Conservation (phyloP, 2,888 invertebrate genomes). For the Reticulitermes lucifugus region DNA sequence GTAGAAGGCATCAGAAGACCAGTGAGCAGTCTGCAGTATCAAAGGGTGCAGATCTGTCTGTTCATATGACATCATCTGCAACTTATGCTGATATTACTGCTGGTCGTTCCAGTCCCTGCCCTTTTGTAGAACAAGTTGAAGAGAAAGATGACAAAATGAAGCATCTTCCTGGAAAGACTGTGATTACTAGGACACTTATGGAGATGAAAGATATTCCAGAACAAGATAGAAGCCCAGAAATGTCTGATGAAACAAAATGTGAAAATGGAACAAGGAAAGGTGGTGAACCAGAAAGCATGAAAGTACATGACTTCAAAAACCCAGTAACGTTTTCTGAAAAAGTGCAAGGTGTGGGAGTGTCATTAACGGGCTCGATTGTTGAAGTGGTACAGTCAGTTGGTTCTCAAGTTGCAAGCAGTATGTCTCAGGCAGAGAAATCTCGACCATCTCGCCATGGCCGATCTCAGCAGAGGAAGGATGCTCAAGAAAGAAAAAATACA, state of each 20-base stretch:
- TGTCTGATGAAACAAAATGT: slow-evolving; percentile 6
- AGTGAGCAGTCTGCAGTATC: slow-evolving; percentile 64
- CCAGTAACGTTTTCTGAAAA: slow-evolving; percentile 3
- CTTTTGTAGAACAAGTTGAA: slow-evolving; percentile 40
- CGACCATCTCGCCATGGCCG: slow-evolving; percentile 66
- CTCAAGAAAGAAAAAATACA: slow-evolving; percentile 48
- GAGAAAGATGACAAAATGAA: slow-evolving; percentile 35
- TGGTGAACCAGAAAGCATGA: neutral
- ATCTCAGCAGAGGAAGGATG: slow-evolving; percentile 64
- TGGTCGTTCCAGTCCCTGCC: slow-evolving; percentile 63
- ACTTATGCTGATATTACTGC: slow-evolving; percentile 79
- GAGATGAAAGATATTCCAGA: slow-evolving; percentile 15
- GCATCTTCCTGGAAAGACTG: slow-evolving; percentile 32
- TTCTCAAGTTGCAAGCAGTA: slow-evolving; percentile 60
- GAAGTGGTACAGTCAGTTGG: neutral
- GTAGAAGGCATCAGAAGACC: slow-evolving; percentile 45
- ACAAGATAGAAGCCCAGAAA: slow-evolving; percentile 3
- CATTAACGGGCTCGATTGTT: neutral
- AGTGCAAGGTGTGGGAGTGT: neutral
- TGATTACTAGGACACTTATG: slow-evolving; percentile 19
- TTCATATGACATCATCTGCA: slow-evolving; percentile 48
- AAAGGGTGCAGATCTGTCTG: slow-evolving; percentile 61
- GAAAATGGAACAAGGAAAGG: neutral
- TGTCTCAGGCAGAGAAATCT: slow-evolving; percentile 60
- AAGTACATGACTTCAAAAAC: slow-evolving; percentile 12